Evolutionary conservation across 92 coral and sea anemone species (phyloP).

Genomic region (Diadumene lineata): DNA sequence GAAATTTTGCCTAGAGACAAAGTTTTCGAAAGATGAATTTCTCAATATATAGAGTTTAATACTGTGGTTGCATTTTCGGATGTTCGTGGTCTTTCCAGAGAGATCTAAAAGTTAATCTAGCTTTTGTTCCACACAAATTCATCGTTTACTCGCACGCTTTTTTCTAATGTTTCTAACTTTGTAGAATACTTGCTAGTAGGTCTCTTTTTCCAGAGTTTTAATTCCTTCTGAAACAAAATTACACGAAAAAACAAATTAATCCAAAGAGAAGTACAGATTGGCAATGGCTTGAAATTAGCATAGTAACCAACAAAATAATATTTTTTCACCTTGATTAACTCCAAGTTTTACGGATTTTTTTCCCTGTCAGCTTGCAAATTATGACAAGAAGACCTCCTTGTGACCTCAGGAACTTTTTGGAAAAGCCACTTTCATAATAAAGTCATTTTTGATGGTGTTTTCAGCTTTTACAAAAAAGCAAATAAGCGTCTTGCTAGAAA

Average conservation of each 20-base stretch:
- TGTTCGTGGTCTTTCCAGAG: background rate
- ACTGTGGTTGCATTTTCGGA: background rate
- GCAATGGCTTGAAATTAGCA: too few relatives aligned
- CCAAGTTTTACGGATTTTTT: background rate
- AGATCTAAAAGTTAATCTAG: background rate
- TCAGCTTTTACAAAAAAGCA: constrained; percentile 2
- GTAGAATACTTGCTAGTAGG: too few relatives aligned
- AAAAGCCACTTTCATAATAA: background rate
- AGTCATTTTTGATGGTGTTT: background rate
- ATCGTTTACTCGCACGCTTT: background rate
- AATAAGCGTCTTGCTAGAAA: constrained; percentile 15
- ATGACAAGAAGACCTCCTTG: background rate
- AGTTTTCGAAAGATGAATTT: background rate
- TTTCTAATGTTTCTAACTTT: too few relatives aligned
- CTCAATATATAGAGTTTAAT: background rate
- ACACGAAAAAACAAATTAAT: too few relatives aligned
- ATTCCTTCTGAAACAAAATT: too few relatives aligned
- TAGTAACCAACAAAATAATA: constrained; percentile 15
- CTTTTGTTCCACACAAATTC: background rate
- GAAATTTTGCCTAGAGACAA: background rate
- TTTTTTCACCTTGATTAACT: background rate
- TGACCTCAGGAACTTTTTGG: background rate
- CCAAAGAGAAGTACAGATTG: too few relatives aligned
- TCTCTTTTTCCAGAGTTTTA: too few relatives aligned
- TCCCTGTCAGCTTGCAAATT: background rate